A percentile compares a stretch with the other conserved stretches of the same genome.
Evolutionary conservation across 2,113 vertebrate genomes (phyloP).

Genomic region (Microtus ochrogaster): DNA sequence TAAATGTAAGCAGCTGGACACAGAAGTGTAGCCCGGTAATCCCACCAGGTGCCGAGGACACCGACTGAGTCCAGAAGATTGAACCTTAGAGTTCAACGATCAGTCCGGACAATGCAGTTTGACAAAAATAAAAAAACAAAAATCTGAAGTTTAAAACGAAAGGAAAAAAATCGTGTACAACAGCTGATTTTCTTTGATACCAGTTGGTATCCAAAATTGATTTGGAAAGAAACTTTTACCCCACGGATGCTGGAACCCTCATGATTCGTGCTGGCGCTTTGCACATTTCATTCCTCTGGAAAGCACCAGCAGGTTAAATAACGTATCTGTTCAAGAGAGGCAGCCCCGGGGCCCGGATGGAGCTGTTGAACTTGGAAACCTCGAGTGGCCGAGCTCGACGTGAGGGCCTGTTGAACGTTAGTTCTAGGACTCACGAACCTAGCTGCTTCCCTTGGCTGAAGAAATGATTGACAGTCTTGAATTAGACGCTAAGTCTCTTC

Average conservation of each 20-base stretch:
- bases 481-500: slow-evolving; percentile 64
- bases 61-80: not conserved
- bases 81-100: not conserved
- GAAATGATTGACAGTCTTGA: slow-evolving; percentile 66
- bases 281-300: slow-evolving; percentile 21
- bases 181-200: not conserved
- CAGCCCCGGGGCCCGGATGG: not conserved
- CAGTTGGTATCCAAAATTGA: not conserved
- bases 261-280: not conserved
- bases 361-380: slow-evolving; percentile 30
- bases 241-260: not conserved
- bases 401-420: slow-evolving; percentile 33
- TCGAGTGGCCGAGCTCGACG: slow-evolving; percentile 61
- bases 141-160: not conserved
- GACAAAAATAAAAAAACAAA: not conserved
- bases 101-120: not conserved
- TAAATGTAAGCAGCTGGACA: not conserved
- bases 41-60: not conserved
- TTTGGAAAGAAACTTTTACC: not conserved
- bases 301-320: not conserved
- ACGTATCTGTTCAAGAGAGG: slow-evolving; percentile 6
- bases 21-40: too few relatives aligned
- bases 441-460: slow-evolving; percentile 73
- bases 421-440: slow-evolving; percentile 72
- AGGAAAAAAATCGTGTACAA: not conserved